Conservation (phyloP, 1,140 invertebrate genomes). For the Bathynomus jamesi region DNA sequence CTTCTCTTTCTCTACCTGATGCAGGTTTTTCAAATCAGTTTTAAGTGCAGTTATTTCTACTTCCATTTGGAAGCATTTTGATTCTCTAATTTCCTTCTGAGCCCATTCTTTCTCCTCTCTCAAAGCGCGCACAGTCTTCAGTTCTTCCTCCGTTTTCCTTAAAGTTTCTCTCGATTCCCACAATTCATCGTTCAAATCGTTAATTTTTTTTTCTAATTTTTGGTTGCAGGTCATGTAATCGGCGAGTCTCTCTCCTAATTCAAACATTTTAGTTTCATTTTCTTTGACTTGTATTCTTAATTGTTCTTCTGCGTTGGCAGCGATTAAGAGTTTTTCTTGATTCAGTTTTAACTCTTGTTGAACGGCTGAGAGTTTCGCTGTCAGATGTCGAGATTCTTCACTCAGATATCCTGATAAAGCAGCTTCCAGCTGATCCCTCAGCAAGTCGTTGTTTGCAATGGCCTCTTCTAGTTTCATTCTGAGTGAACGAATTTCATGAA, state of each 20-base stretch:
- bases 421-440: constrained; percentile 41
- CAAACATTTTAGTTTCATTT: not conserved
- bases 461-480: constrained; percentile 43
- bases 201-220: not conserved
- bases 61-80: not conserved
- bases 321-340: not conserved
- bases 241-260: not conserved
- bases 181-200: not conserved
- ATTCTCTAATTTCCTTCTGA: not conserved
- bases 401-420: constrained; percentile 21
- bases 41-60: not conserved
- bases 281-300: not conserved
- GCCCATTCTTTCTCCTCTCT: not conserved
- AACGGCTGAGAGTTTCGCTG: not conserved
- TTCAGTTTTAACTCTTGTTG: not conserved
- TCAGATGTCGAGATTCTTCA: constrained; percentile 12
- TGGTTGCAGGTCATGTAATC: not conserved
- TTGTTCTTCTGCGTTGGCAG: not conserved
- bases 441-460: constrained; percentile 42
- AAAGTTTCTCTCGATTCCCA: not conserved
- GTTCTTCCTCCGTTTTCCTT: not conserved
- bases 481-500: constrained; percentile 43
- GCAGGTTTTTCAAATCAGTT: not conserved
- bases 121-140: not conserved
- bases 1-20: not conserved